Evolutionary conservation across 2,888 invertebrate genomes (phyloP), one percentile per base, ranked within the genome.

Genomic region (Leptothorax acervorum): DNA sequence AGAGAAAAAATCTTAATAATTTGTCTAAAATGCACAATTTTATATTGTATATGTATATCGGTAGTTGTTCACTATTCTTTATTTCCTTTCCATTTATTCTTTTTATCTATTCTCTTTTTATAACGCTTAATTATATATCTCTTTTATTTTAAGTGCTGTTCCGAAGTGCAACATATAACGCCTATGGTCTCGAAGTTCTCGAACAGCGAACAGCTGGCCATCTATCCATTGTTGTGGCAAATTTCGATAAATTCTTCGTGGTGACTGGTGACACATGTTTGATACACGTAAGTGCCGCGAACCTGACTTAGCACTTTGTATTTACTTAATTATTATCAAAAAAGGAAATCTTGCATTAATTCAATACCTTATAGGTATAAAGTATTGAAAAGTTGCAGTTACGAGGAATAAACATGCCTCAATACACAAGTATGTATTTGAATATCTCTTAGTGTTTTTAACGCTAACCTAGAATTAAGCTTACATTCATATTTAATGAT

Each of bases 341-440:
- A 39, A 82, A 85, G 79, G 86, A 35, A 79, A 85, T 73, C 18
- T 57, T 65, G 28, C 55, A 63, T 62, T 75, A 81, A 73, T 82
- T 85, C 65, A 35, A 70, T 60, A 82, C n/a, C n/a, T 42, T 53
- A 12, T 39, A 55, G 15, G 12, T 65, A 51, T 18, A 63, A 83
- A 53, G 70, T 68, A 65, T 87, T 86, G n/a, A 68, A n/a, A 45
- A 18, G 68, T 48, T 28, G 28, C 57, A 66, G 53, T 60, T 28
- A 71, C 42, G 28, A 28, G 57, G 57, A 68, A 60, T 65, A 73
- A 90, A 90, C 84, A 94, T 94, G 94, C 94, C 94, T 63, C 91
- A 91, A 68, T 94, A 92, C 73, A 90, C 91, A 82, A 88, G 94
- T 94, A 88, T 88, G 92, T 90, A 83, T 48, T 63, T 15, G 6